Evolutionary conservation across 2,888 invertebrate genomes (phyloP), one percentile per base, ranked within the genome.

Genomic region (Xestia c-nigrum): DNA sequence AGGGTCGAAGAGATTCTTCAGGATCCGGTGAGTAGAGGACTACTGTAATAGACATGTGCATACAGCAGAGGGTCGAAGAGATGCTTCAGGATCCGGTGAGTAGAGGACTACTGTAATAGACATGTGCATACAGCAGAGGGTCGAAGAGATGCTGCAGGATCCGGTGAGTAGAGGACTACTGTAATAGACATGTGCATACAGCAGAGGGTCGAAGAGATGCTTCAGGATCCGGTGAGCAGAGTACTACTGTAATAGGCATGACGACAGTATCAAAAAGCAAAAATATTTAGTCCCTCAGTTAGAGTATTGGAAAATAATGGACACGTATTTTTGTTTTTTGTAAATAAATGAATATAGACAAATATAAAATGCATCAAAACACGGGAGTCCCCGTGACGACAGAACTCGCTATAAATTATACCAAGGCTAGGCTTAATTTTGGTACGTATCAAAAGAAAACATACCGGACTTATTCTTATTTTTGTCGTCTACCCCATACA

Each of bases 71-170:
- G 31, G 64, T 91, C 6, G 78, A 85, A 3, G 85, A 87, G 6
- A 88, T 89, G 61, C 78, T 91, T 12, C 74, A 88, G 31, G 92
- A 91, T 59, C 84, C 89, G 9, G 91, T 91, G 63, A 85, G 90
- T 52, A 24, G 66, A 7, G 38, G 4, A 19, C 16, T 9, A 21
- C 65, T 2, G 1, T n/a, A n/a, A n/a, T n/a, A 71, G 88, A 86
- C 0, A 86, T 82, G 72, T 24, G 77, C 0, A 74, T 87, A 4
- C 74, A 78, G 1, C 85, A 91, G 57, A 82, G 91, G 31, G 64
- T 91, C 6, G 78, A 85, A 3, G 85, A 87, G 6, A 88, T 89
- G 61, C 78, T 91, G 14, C 74, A 88, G 31, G 92, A 91, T 59
- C 84, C 89, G 9, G 91, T 91, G 63, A 85, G 90, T 52, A 24